Percentiles rank a stretch among this genome's conserved stretches.
These are phyloP conservation scores for Phenganax marumi DNA, from an alignment of 92 coral and sea anemone species.

Conservation along the genomic window DNA sequence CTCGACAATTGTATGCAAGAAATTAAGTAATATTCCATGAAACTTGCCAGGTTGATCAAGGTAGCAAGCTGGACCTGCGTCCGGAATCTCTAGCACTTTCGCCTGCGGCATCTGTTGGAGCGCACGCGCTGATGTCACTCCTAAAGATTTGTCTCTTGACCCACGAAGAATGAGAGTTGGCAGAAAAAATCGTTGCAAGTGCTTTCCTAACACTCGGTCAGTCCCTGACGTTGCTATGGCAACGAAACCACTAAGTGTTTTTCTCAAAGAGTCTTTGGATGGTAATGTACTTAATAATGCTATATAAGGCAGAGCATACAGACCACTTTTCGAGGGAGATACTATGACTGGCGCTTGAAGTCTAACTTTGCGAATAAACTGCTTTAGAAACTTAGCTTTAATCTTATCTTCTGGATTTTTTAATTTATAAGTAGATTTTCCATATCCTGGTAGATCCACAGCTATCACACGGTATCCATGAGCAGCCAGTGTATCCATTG, in stretches of 20 bases:
- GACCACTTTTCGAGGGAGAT: constrained; percentile 84
- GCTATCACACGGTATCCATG: constrained; percentile 71
- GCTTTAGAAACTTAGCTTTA: constrained; percentile 57
- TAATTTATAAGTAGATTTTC: constrained; percentile 58
- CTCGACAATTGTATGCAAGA: constrained; percentile 41
- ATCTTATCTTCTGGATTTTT: constrained; percentile 15
- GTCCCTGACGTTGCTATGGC: constrained; percentile 73
- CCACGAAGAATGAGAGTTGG: constrained; percentile 74
- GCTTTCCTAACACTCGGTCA: constrained; percentile 46
- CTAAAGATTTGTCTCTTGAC: constrained; percentile 60
- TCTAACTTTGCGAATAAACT: constrained; percentile 45
- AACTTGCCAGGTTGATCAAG: constrained; percentile 73
- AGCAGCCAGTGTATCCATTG: constrained; percentile 59
- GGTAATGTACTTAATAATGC: constrained; percentile 31
- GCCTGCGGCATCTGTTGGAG: constrained; percentile 68
- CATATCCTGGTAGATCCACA: constrained; percentile 71
- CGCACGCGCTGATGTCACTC: constrained; percentile 52
- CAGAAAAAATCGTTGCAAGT: constrained; percentile 52
- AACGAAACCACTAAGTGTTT: constrained; percentile 68
- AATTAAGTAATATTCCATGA: constrained; percentile 61
- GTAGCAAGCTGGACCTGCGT: constrained; percentile 79
- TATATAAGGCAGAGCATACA: constrained; percentile 72
- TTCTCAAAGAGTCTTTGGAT: constrained; percentile 29
- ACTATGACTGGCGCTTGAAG: constrained; percentile 65
- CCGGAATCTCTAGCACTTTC: constrained; percentile 57